Evolutionary conservation across 2,797 vertebrate genomes (phyloP).

Genomic region (Protosalanx chinensis): DNA sequence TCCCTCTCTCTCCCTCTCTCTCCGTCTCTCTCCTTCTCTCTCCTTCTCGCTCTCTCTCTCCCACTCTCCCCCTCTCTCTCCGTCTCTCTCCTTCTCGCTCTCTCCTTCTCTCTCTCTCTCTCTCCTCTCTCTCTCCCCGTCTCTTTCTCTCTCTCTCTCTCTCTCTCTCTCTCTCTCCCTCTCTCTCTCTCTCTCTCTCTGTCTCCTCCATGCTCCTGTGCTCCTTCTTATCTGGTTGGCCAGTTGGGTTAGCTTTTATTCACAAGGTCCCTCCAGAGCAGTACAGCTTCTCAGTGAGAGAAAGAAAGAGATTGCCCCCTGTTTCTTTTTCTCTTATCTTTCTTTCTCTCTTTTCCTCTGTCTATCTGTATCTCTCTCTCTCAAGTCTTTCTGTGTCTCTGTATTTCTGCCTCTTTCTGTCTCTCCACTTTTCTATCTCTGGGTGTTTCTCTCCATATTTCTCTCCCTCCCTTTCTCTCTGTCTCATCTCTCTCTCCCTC

Average conservation of each 20-base stretch:
- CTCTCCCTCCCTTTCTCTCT: too few species aligned
- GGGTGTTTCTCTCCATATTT: background rate
- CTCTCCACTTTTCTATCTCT: background rate
- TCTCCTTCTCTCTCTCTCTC: too few species aligned
- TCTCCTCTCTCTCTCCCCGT: too few species aligned
- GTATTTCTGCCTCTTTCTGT: background rate
- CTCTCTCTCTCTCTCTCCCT: conserved; percentile 36
- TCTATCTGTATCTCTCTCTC: background rate
- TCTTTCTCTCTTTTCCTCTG: too few species aligned
- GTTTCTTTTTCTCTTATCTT: background rate
- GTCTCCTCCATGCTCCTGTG: conserved; percentile 46
- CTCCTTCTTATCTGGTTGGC: conserved; percentile 65
- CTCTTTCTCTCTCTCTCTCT: conserved; percentile 10
- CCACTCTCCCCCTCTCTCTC: conserved; percentile 14
- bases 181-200: conserved; percentile 42
- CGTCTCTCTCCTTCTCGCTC: conserved; percentile 26
- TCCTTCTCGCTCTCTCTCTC: too few species aligned
- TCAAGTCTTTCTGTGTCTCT: too few species aligned
- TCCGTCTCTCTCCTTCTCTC: too few species aligned
- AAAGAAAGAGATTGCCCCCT: conserved; percentile 20
- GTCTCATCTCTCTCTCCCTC: background rate
- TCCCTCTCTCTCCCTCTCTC: too few species aligned
- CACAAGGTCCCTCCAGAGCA: conserved; percentile 63
- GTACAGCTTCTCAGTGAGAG: conserved; percentile 55
- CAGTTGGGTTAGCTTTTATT: conserved; percentile 70